Conservation (phyloP, 1,140 invertebrate genomes). For the Ericerus pela region DNA sequence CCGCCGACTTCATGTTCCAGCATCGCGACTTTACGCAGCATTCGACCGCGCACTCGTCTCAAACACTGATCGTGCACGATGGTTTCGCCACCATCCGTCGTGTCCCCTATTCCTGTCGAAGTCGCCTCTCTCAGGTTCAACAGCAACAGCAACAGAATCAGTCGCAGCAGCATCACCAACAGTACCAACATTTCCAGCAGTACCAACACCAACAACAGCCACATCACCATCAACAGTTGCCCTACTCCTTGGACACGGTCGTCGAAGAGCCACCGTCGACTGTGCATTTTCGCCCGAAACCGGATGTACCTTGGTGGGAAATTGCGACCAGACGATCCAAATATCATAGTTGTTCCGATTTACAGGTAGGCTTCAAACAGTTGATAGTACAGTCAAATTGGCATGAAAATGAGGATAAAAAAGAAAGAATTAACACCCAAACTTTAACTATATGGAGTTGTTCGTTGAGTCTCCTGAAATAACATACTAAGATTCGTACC, state of each 20-base stretch:
- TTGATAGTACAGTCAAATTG: no score
- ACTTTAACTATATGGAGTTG: no score
- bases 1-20: not conserved
- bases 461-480: no score
- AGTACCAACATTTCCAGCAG: constrained; percentile 37
- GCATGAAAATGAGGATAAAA: no score
- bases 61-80: constrained; percentile 15
- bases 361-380: not conserved
- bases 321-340: constrained; percentile 48
- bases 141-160: not conserved
- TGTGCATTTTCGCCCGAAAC: constrained; percentile 37
- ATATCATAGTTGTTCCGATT: constrained; percentile 4
- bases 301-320: constrained; percentile 69
- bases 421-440: no score
- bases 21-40: not conserved
- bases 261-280: constrained; percentile 33
- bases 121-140: not conserved
- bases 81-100: constrained; percentile 18
- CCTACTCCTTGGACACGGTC: constrained; percentile 30
- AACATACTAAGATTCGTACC: no score
- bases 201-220: constrained; percentile 58
- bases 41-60: not conserved
- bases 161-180: not conserved
- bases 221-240: constrained; percentile 46
- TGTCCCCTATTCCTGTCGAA: constrained; percentile 14